phyloP scores from a whole-genome alignment of 2,888 invertebrate species.

The Thumatha senex region DNA sequence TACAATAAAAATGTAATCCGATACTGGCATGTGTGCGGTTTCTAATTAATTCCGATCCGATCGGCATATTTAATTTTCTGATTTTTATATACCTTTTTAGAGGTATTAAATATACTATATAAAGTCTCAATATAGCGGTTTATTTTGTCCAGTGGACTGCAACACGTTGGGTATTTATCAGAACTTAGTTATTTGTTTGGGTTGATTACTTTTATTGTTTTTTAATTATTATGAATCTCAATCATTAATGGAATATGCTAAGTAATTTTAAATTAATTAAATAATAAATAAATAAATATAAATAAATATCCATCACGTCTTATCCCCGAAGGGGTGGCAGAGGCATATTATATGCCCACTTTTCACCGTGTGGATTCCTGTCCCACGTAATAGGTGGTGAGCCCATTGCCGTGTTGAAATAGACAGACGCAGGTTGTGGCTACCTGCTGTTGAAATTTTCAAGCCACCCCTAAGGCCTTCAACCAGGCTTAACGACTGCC shows the following conservation, averaged over 20 bases:
- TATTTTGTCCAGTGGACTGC: conserved; percentile 26
- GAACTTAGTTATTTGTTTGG: neutral
- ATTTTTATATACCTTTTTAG: conserved; percentile 38
- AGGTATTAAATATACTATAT: conserved; percentile 26
- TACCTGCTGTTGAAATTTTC: no score
- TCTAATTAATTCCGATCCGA: conserved; percentile 49
- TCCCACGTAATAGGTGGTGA: no score
- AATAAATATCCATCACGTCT: no score
- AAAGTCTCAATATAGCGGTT: conserved; percentile 19
- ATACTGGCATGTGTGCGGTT: conserved; percentile 39
- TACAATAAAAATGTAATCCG: conserved; percentile 45
- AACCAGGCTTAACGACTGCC: no score
- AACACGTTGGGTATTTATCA: neutral
- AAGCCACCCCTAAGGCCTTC: no score
- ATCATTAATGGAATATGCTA: neutral
- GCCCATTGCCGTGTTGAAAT: no score
- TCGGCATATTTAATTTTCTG: conserved; percentile 43
- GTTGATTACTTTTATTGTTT: neutral
- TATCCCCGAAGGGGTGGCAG: no score
- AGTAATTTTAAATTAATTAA: no score
- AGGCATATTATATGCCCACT: no score
- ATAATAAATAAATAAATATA: no score
- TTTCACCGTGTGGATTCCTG: no score
- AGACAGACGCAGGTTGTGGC: no score
- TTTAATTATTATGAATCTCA: neutral